Conservation (phyloP, 30 jellyfish, hydroid and myxozoan species). For the Catostylus mosaicus region DNA sequence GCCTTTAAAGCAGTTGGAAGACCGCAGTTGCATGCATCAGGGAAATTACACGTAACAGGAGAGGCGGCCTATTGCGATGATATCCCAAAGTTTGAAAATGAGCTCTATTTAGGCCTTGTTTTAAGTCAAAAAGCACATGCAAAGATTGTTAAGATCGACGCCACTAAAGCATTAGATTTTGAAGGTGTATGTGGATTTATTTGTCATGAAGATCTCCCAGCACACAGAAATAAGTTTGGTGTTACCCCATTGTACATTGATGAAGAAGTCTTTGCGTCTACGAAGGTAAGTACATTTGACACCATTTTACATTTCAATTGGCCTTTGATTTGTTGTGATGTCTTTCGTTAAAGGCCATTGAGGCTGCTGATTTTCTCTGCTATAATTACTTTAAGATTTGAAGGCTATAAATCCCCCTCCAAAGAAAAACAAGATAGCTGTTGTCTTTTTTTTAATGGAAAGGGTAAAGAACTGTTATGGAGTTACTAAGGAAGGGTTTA, state of each 20-base stretch:
- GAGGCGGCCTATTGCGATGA: conserved; percentile 68
- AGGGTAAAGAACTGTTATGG: too few species aligned
- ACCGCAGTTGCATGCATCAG: conserved; percentile 29
- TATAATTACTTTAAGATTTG: too few species aligned
- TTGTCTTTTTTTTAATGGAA: too few species aligned
- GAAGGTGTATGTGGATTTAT: conserved; percentile 49
- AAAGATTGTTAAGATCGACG: conserved; percentile 31
- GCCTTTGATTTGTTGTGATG: too few species aligned
- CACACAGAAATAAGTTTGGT: conserved; percentile 27
- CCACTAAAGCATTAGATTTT: conserved; percentile 31
- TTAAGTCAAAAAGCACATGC: conserved; percentile 65
- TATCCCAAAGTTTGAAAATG: conserved; percentile 40
- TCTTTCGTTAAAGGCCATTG: too few species aligned
- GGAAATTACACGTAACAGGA: conserved; percentile 41
- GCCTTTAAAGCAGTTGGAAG: conserved; percentile 8
- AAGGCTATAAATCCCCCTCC: too few species aligned
- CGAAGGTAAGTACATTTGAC: too few species aligned
- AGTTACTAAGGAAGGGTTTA: too few species aligned
- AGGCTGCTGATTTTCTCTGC: too few species aligned
- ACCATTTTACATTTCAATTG: too few species aligned
- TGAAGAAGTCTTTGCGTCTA: conserved; percentile 45
- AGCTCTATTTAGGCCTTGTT: conserved; percentile 50
- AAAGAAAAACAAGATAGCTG: too few species aligned
- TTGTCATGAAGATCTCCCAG: conserved; percentile 36
- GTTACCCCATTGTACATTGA: neutral